These are phyloP conservation scores for Octodonta nipae DNA, from an alignment of 2,888 invertebrate species.

Conservation along the genomic window DNA sequence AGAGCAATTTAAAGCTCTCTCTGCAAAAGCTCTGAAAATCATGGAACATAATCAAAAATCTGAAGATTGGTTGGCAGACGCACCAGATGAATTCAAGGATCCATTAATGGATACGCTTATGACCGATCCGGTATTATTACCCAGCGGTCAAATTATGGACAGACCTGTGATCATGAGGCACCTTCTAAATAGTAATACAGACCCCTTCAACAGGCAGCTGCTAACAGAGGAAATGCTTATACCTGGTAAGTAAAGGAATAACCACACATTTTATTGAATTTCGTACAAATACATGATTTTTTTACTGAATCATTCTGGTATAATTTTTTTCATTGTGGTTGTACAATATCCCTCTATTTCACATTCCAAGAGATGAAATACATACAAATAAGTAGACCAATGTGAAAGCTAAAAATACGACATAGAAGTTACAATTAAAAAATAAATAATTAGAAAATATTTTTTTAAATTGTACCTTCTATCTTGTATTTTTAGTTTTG, in stretches of 20 bases:
- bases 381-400: too few relatives aligned
- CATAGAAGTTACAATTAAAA: too few relatives aligned
- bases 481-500: too few relatives aligned
- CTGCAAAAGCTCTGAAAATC: constrained; percentile 65
- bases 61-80: constrained; percentile 87
- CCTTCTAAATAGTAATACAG: constrained; percentile 87
- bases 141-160: constrained; percentile 85
- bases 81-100: constrained; percentile 92
- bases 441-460: too few relatives aligned
- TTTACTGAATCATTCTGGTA: background rate
- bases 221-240: constrained; percentile 86
- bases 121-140: constrained; percentile 87
- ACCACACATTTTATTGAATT: background rate
- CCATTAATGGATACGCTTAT: constrained; percentile 95
- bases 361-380: too few relatives aligned
- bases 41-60: constrained; percentile 69
- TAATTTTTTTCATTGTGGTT: too few relatives aligned
- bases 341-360: too few relatives aligned
- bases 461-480: too few relatives aligned
- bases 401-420: too few relatives aligned
- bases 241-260: constrained; percentile 49
- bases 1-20: constrained; percentile 67
- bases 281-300: background rate
- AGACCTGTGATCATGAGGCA: constrained; percentile 85
- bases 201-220: constrained; percentile 94